phyloP scores from a whole-genome alignment of 2,797 vertebrate species.

The Euphonia xanthogaster region DNA sequence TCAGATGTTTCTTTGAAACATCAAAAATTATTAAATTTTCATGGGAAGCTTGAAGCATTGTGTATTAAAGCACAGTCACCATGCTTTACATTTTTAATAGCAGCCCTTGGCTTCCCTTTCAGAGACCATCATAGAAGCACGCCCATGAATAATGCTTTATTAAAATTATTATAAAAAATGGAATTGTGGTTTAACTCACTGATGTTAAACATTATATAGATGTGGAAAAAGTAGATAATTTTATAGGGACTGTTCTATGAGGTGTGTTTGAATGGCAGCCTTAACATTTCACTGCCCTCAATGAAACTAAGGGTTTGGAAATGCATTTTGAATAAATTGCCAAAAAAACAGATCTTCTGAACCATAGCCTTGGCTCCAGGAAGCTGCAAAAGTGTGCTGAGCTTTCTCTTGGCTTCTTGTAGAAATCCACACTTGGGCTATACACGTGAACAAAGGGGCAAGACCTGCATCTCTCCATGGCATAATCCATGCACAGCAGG shows the following conservation, averaged over 20 bases:
- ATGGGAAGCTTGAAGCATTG: background rate
- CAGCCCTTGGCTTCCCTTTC: background rate
- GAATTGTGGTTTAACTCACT: background rate
- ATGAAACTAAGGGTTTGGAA: background rate
- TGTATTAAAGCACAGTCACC: background rate
- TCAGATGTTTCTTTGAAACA: conserved; percentile 23
- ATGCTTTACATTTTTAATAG: background rate
- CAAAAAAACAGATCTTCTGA: background rate
- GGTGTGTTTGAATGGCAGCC: background rate
- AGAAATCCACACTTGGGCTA: background rate
- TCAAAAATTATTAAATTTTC: conserved; percentile 28
- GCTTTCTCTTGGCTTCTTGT: background rate
- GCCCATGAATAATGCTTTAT: background rate
- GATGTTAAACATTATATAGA: background rate
- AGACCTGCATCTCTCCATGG: background rate
- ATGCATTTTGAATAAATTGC: background rate
- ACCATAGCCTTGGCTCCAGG: background rate
- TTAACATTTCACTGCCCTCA: background rate
- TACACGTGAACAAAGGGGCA: background rate
- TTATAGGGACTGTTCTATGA: background rate
- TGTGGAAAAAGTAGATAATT: background rate
- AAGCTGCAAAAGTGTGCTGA: background rate
- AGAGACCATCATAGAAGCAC: background rate
- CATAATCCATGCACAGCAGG: background rate
- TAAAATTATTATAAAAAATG: background rate